Percentiles rank a stretch among this genome's conserved stretches.
phyloP scores from a whole-genome alignment of 2,113 vertebrate species.

The Heteronetta atricapilla region DNA sequence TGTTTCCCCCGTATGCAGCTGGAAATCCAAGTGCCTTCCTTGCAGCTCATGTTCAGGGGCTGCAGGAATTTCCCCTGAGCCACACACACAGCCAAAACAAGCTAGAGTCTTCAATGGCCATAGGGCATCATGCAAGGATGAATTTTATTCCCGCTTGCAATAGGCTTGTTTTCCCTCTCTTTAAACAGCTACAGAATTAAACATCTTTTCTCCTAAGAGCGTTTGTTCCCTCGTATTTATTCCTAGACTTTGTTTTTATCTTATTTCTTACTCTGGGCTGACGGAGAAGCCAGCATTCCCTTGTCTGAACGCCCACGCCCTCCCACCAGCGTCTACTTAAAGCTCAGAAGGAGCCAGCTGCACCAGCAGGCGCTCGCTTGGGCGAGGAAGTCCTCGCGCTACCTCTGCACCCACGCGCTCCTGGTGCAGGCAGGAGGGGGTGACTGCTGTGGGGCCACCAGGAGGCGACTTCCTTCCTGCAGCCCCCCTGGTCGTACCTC shows the following conservation, averaged over 20 bases:
- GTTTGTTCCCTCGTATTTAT: neutral
- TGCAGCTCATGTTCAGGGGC: neutral
- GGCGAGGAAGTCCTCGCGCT: constrained; percentile 20
- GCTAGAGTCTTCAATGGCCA: neutral
- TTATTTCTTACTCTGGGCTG: constrained; percentile 8
- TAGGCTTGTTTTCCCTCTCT: neutral
- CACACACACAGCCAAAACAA: neutral
- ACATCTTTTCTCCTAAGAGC: neutral
- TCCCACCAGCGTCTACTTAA: constrained; percentile 51
- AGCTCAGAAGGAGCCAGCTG: constrained; percentile 30
- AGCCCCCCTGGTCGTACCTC: constrained; percentile 75
- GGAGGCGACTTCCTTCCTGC: neutral
- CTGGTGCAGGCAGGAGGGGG: neutral
- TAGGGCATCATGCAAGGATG: neutral
- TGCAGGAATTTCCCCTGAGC: constrained; percentile 5
- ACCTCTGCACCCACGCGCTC: neutral
- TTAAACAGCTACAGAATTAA: neutral
- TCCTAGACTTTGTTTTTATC: constrained; percentile 37
- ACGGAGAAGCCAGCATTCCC: constrained; percentile 52
- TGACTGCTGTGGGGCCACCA: neutral
- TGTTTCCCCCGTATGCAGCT: neutral
- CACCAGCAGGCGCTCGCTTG: neutral
- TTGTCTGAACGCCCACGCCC: constrained; percentile 39
- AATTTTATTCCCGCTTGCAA: neutral
- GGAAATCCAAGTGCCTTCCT: neutral